Evolutionary conservation across 2,797 vertebrate species (phyloP).

Genomic region (Amblyopsis hoosieri): DNA sequence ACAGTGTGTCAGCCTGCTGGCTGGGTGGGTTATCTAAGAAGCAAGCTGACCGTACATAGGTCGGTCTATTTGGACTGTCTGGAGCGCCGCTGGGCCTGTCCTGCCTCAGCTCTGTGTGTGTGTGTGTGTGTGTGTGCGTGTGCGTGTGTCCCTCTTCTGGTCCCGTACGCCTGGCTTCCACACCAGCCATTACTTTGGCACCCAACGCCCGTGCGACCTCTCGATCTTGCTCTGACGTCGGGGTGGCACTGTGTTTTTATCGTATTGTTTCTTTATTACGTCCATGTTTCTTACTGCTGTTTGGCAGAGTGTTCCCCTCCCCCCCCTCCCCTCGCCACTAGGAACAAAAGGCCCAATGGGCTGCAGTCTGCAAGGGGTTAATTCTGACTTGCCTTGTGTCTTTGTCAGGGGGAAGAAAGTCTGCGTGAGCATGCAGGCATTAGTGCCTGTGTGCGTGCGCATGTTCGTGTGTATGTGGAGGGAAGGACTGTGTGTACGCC

Average conservation of each 20-base stretch:
- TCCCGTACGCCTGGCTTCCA: too few relatives aligned
- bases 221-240: too few relatives aligned
- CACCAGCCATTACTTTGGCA: too few relatives aligned
- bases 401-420: conserved; percentile 52
- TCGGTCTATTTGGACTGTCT: not conserved
- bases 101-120: too few relatives aligned
- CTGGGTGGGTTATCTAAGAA: too few relatives aligned
- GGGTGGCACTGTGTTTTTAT: not conserved
- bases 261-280: not conserved
- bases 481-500: conserved; percentile 4
- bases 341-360: conserved; percentile 73
- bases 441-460: conserved; percentile 12
- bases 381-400: conserved; percentile 62
- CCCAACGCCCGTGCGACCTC: too few relatives aligned
- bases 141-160: too few relatives aligned
- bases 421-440: conserved; percentile 31
- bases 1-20: not conserved
- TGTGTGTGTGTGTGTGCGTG: too few relatives aligned
- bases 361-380: conserved; percentile 60
- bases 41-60: too few relatives aligned
- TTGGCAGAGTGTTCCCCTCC: not conserved
- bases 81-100: not conserved
- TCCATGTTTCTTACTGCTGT: not conserved
- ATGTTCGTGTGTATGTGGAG: conserved; percentile 1
- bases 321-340: conserved; percentile 19